Percentiles rank a stretch among this genome's conserved stretches.
phyloP scores from a whole-genome alignment of 2,888 invertebrate species.

The Drosophila mayaguana region DNA sequence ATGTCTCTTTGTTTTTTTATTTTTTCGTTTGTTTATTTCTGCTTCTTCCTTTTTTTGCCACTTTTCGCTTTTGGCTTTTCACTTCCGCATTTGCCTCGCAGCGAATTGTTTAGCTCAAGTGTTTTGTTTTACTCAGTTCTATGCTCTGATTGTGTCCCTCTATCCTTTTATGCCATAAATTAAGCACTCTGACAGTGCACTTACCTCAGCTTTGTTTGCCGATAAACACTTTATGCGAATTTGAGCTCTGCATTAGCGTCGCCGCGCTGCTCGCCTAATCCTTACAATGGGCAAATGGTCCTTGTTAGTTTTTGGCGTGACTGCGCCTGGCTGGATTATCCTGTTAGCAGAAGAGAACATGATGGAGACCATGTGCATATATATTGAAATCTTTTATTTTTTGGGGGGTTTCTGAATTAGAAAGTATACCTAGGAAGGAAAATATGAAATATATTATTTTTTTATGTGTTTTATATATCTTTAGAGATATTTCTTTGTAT shows the following conservation, averaged over 20 bases:
- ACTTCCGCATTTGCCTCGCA: conserved; percentile 50
- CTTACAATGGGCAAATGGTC: conserved; percentile 5
- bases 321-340: not conserved
- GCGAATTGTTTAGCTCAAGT: conserved; percentile 61
- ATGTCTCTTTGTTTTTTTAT: not conserved
- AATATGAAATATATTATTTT: not conserved
- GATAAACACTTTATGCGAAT: conserved; percentile 63
- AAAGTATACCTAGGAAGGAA: not conserved
- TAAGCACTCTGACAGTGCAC: conserved; percentile 69
- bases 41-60: conserved; percentile 12
- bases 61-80: conserved; percentile 50
- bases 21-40: not conserved
- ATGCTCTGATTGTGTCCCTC: conserved; percentile 4
- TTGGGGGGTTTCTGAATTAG: not conserved
- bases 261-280: conserved; percentile 5
- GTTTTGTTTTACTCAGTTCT: conserved; percentile 48
- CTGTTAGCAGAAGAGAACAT: not conserved
- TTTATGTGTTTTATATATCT: no score
- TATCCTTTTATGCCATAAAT: conserved; percentile 65
- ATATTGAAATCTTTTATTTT: not conserved
- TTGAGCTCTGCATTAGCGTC: conserved; percentile 51
- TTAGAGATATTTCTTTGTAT: no score
- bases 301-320: conserved; percentile 2
- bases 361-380: not conserved
- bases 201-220: conserved; percentile 61